A percentile compares a stretch with the other conserved stretches of the same genome.
Evolutionary conservation across 2,797 vertebrate species (phyloP).

Genomic region (Myotis myotis): DNA sequence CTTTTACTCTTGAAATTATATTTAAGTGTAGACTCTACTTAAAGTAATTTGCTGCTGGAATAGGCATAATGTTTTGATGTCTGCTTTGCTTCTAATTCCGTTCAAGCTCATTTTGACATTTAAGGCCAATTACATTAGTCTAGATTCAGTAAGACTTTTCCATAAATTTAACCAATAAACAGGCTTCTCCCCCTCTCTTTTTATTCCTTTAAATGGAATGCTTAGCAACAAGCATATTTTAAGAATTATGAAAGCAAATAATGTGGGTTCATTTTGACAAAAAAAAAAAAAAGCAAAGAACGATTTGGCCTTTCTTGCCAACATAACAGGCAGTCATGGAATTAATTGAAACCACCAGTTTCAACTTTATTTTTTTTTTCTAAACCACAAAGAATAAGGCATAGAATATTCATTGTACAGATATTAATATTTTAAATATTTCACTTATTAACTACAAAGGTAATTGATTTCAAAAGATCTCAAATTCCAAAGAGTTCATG

Average conservation of each 20-base stretch:
- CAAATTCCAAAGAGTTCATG: background rate
- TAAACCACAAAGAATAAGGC: background rate
- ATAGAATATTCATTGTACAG: background rate
- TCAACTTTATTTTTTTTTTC: constrained; percentile 30
- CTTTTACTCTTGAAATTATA: constrained; percentile 62
- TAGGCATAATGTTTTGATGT: background rate
- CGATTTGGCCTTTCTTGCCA: background rate
- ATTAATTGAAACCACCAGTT: constrained; percentile 51
- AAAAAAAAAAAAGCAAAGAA: background rate
- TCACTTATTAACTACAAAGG: background rate
- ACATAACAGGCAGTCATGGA: background rate
- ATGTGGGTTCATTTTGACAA: background rate
- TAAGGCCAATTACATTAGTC: constrained; percentile 48
- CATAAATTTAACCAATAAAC: constrained; percentile 43
- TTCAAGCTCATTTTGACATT: constrained; percentile 65
- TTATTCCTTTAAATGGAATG: constrained; percentile 36
- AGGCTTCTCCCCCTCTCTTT: background rate
- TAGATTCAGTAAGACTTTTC: constrained; percentile 40
- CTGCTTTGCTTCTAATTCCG: constrained; percentile 54
- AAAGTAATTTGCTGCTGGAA: constrained; percentile 62
- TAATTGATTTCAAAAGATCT: background rate
- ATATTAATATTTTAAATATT: constrained; percentile 11
- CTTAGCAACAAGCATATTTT: constrained; percentile 35
- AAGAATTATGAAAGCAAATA: constrained; percentile 54
- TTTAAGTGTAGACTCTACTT: constrained; percentile 46